A percentile compares a stretch with the other conserved stretches of the same genome.
phyloP scores from a whole-genome alignment of 2,888 invertebrate genomes.

The Philonicus albiceps region DNA sequence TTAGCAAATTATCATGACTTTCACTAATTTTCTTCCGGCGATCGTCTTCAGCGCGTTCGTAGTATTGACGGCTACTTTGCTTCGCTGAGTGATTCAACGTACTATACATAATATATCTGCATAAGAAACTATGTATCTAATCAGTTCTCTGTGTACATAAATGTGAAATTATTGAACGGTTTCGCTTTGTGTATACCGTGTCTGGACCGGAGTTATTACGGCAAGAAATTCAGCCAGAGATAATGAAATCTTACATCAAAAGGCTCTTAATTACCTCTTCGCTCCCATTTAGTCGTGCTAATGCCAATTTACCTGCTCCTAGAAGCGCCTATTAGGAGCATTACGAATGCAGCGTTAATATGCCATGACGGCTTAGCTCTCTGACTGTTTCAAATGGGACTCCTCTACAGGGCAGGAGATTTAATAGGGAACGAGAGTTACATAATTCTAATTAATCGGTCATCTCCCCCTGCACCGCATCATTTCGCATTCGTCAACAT shows the following conservation, averaged over 20 bases:
- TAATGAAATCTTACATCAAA: conserved; percentile 18
- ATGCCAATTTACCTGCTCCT: not conserved
- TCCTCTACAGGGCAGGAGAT: not conserved
- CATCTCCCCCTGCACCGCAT: not conserved
- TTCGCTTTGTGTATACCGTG: not conserved
- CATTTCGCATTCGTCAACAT: not conserved
- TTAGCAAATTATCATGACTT: not conserved
- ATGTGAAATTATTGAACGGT: not conserved
- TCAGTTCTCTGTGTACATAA: not conserved
- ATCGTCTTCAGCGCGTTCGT: not conserved
- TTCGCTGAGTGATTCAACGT: not conserved
- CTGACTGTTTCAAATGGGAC: not conserved
- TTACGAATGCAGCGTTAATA: conserved; percentile 10
- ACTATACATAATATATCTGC: not conserved
- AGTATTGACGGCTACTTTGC: not conserved
- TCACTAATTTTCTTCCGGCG: not conserved
- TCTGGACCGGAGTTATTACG: not conserved
- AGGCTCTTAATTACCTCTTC: not conserved
- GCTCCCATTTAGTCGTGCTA: not conserved
- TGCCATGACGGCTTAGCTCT: not conserved
- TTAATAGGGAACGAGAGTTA: not conserved
- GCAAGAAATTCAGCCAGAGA: not conserved
- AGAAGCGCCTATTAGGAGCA: not conserved
- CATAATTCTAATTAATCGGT: not conserved
- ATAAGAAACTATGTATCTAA: not conserved